Evolutionary conservation across 1,140 invertebrate species (phyloP), one percentile per base, ranked within the genome.

Genomic region (Whitmania pigra): DNA sequence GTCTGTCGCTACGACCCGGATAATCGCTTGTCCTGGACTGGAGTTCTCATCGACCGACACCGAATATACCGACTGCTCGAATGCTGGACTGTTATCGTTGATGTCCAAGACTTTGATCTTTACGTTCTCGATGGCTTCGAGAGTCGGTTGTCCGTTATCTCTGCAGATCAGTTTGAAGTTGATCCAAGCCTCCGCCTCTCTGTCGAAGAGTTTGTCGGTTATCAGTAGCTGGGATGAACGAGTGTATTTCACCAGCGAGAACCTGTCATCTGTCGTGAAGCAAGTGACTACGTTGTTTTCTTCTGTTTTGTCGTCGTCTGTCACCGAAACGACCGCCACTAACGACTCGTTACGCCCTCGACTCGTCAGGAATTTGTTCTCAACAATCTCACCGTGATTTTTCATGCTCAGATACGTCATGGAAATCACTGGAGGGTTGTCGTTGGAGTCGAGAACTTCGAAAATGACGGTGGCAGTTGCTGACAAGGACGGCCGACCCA

Each of bases 401-500:
- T 40, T 54, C 20, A 27, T 43, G 22, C 70, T 67, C 29, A 72
- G 43, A 15, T 43, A 27, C 36, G 66, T 72, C 57, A 74, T 36
- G 27, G 71, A 22, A 22, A 75, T 75, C 18, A 60, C 25, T 17
- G 78, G 78, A 22, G 75, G 36, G 3, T 75, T 75, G 29, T 79
- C 77, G 70, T 79, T 79, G 17, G 76, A 72, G 54, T 78, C 75
- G n/a, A 74, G 54, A 11, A 79, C 77, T 22, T 75, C 73, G 17
- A 79, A 66, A 22, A 71, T 75, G 31, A 74, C 69, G 29, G 70
- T 72, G 18, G 70, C 63, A 5, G 57, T 53, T 18, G 70, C 53
- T 17, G 54, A 40, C 20, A 72, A 53, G 25, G 69, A 53, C 27
- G 60, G 53, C 9, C 27, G 13, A 40, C 69, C 69, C n/a, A 40